Percentiles rank a stretch among this genome's conserved stretches.
These are phyloP conservation scores for Eurytoma californica DNA, from an alignment of 2,888 invertebrate species.

Conservation along the genomic window DNA sequence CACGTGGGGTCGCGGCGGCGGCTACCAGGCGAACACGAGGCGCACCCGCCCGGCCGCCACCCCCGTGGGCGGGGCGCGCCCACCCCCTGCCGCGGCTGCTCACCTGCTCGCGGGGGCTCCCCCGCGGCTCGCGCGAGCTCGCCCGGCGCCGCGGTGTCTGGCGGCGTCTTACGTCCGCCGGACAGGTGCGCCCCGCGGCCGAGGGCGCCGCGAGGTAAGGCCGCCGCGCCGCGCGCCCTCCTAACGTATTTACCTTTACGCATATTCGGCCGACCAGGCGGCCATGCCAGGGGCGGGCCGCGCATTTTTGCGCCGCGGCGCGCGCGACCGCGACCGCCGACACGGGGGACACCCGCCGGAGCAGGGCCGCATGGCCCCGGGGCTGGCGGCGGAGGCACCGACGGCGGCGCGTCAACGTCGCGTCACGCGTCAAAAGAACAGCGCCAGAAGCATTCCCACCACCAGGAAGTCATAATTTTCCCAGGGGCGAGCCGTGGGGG, in stretches of 20 bases:
- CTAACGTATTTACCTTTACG: conserved; percentile 56
- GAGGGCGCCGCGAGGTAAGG: background rate
- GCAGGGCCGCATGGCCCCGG: background rate
- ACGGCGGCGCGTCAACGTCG: conserved; percentile 60
- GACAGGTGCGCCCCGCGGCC: background rate
- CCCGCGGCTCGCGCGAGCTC: conserved; percentile 56
- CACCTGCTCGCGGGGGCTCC: conserved; percentile 61
- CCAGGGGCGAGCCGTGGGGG: conserved; percentile 6
- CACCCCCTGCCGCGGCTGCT: conserved; percentile 45
- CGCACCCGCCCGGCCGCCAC: conserved; percentile 29
- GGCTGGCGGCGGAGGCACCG: background rate
- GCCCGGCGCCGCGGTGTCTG: conserved; percentile 1
- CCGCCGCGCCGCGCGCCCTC: conserved; percentile 12
- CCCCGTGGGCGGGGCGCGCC: conserved; percentile 57
- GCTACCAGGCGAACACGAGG: conserved; percentile 64
- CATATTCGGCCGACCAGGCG: conserved; percentile 55
- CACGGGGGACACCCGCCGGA: background rate
- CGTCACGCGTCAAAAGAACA: conserved; percentile 69
- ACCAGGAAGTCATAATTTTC: conserved; percentile 69
- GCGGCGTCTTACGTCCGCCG: background rate
- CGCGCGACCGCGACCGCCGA: background rate
- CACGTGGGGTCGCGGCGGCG: conserved; percentile 63
- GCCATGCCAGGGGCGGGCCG: conserved; percentile 12
- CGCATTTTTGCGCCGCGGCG: background rate
- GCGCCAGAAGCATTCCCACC: conserved; percentile 70